Base-by-base conservation (phyloP, 2,113 vertebrate species). In the Chaenogobius annularis region DNA sequence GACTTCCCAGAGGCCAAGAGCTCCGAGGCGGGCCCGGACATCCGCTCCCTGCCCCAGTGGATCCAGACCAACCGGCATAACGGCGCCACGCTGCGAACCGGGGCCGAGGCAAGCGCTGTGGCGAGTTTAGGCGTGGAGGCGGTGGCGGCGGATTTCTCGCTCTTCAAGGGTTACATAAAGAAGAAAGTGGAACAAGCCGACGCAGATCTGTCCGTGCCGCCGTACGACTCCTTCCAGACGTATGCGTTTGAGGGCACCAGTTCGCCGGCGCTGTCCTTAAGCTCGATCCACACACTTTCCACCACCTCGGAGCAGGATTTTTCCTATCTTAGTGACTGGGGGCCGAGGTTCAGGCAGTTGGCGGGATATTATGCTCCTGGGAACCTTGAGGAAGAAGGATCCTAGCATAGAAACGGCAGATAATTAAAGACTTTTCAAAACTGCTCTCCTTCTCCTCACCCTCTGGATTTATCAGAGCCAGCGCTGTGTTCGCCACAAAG, bases 221-320 rank as follows among this genome's bases (percentile, higher is more conserved):
- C 98, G 37, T 99, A 99, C 14, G 98, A 99, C 93, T 98, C 97
- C 0, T 98, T 99, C 94, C 98, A 98, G 94, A 99, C 97, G 71
- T 99, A 99, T 5, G 98, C 97, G 85, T 97, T 98, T 0, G 98
- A 99, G 92, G 98, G 98, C 86, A 92, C 84, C 43, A 94, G 91
- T 89, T 99, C 98, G 3, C 95, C 96, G 0, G 94, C 95, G 4
- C 94, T 95, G 58, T 98, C 98, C 0, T 94, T 99, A 81, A 99
- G 98, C 93, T 98, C 98, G 81, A 96, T 99, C 92, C 94, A 95
- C 92, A 96, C 96, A 47, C 91, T 95, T 84, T 98, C 97, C 68
- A 96, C 95, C 23, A 73, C 92, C 73, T 99, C 97, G 0, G 96
- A 99, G 91, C 98, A 98, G 93, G 98, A 99, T 94, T 98, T 98